Evolutionary conservation across 1,140 invertebrate genomes (phyloP), one percentile per base, ranked within the genome.

Genomic region (Dendroctonus ponderosae): DNA sequence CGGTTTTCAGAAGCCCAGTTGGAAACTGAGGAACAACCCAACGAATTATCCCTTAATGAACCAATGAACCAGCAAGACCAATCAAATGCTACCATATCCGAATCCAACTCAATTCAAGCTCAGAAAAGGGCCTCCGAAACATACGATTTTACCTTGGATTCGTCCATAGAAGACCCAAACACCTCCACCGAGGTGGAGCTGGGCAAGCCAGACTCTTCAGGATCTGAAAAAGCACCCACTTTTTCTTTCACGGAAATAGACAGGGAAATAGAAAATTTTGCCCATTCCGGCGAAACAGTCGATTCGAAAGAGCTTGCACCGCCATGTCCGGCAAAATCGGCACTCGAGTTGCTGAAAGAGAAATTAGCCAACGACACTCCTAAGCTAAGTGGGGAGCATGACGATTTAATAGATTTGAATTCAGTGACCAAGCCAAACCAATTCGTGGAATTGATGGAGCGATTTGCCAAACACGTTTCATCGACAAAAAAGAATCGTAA

Each of bases 391-490:
- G 85, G 85, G 14, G 74, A 72, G 42, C 83, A 85, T 12, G 83
- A 85, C 58, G 82, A 80, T 71, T 70, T 87, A 11, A 88, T 89
- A 63, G 84, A 87, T 74, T 78, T 88, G 39, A 79, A 82, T 61
- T 66, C 76, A 8, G 69, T 76, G 26, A 65, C 74, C 42, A 82
- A 82, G 68, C 70, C 80, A 7, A 79, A 79, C 69, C 85, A 85
- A 44, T 77, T 87, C 8, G 79, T 83, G 66, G 72, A 82, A 58
- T 79, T 90, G 39, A 82, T 87, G 72, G 80, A 87, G 70, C 79
- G 85, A 73, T 89, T 85, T 74, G 76, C 83, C 14, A 82, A 84
- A 70, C 88, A 89, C 76, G 76, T 80, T 5, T 76, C 79, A 14
- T 70, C 82, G 2, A 82, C 83, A 66, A 82, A 81, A 26, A 70